Percentiles rank a stretch among this genome's conserved stretches.
phyloP scores from a whole-genome alignment of 1,140 invertebrate genomes.

The Lepidurus apus region DNA sequence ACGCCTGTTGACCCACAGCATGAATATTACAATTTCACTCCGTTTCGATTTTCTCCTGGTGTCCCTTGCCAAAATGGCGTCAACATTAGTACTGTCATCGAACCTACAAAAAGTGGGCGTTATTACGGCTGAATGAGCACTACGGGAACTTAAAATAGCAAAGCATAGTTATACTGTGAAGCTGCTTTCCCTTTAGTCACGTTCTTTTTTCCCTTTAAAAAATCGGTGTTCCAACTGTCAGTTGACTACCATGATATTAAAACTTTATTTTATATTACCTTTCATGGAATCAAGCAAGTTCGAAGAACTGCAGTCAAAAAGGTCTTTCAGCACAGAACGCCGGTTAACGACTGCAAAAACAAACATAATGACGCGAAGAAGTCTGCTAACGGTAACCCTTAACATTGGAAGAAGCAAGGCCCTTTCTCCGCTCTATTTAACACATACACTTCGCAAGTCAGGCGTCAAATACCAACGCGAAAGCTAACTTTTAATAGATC shows the following conservation, averaged over 20 bases:
- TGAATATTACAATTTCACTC: too few species aligned
- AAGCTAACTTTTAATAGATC: neutral
- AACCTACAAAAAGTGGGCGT: neutral
- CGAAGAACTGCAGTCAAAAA: neutral
- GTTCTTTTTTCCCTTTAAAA: neutral
- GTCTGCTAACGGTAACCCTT: neutral
- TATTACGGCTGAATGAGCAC: neutral
- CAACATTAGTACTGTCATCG: too few species aligned
- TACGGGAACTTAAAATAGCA: neutral
- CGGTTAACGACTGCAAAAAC: neutral
- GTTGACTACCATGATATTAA: too few species aligned
- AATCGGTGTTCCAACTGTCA: neutral
- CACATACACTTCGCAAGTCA: neutral
- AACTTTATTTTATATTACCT: too few species aligned
- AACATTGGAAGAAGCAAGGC: neutral
- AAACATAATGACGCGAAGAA: neutral
- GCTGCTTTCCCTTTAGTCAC: neutral
- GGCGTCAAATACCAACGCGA: neutral
- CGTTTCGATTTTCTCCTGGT: too few species aligned
- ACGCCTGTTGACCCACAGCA: too few species aligned
- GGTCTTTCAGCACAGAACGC: neutral
- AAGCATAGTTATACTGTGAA: neutral
- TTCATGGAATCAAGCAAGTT: neutral
- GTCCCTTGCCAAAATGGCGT: too few species aligned
- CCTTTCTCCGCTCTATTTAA: constrained; percentile 9